phyloP scores from a whole-genome alignment of 2,797 vertebrate species.

The Phoxinus dragarum region DNA sequence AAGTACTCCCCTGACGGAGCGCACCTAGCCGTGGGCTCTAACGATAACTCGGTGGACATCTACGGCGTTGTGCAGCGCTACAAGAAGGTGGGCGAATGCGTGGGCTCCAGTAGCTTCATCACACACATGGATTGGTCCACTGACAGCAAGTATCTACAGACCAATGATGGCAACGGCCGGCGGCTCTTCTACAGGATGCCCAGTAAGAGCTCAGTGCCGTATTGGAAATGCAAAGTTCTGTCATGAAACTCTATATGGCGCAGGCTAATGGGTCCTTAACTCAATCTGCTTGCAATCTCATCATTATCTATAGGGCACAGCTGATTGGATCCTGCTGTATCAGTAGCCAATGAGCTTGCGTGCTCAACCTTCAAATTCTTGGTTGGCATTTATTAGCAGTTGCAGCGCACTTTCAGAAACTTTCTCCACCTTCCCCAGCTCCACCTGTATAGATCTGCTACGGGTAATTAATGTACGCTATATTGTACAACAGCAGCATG shows the following conservation, averaged over 20 bases:
- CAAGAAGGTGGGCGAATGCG: slow-evolving; percentile 97
- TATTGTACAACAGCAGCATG: no score
- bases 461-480: no score
- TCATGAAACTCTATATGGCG: neutral
- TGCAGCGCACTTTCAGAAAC: neutral
- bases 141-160: slow-evolving; percentile 95
- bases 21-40: slow-evolving; percentile 95
- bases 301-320: neutral
- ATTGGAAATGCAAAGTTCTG: neutral
- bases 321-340: neutral
- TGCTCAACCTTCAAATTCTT: neutral
- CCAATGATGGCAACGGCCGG: slow-evolving; percentile 92
- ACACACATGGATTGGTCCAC: slow-evolving; percentile 99
- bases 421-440: neutral
- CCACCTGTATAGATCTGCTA: neutral
- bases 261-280: neutral
- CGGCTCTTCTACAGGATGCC: slow-evolving; percentile 97
- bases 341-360: no score
- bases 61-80: slow-evolving; percentile 96
- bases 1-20: slow-evolving; percentile 97
- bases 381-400: neutral
- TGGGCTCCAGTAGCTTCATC: slow-evolving; percentile 92
- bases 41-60: slow-evolving; percentile 94
- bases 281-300: neutral
- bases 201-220: slow-evolving; percentile 76